phyloP scores from a whole-genome alignment of 2,797 vertebrate genomes.

The Rousettus madagascariensis region DNA sequence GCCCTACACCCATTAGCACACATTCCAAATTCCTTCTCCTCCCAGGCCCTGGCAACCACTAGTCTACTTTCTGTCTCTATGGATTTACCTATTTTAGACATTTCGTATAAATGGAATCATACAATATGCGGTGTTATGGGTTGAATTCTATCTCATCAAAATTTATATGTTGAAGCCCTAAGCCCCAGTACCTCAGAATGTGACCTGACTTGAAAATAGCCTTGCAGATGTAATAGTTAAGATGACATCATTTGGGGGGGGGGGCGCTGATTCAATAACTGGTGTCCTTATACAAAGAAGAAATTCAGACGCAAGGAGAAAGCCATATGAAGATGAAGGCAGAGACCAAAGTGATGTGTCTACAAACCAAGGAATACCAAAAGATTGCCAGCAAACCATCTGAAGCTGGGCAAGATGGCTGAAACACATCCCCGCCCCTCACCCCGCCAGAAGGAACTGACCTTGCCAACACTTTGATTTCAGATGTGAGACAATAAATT shows the following conservation, averaged over 20 bases:
- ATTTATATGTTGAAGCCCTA: not conserved
- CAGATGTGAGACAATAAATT: not conserved
- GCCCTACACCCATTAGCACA: slow-evolving; percentile 12
- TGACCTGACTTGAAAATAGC: slow-evolving; percentile 1
- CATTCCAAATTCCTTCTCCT: slow-evolving; percentile 17
- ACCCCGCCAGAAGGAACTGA: not conserved
- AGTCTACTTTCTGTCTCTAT: slow-evolving; percentile 50
- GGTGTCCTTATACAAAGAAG: not conserved
- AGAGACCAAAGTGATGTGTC: not conserved
- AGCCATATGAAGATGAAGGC: not conserved
- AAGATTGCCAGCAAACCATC: not conserved
- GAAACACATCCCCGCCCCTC: not conserved
- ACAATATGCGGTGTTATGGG: not conserved
- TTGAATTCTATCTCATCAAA: not conserved
- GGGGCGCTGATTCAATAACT: not conserved
- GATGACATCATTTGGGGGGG: not conserved
- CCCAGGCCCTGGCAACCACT: slow-evolving; percentile 21
- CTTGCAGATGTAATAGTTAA: not conserved
- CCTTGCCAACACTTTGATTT: not conserved
- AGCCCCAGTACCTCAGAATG: not conserved
- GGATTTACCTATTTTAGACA: slow-evolving; percentile 47
- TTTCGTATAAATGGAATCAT: slow-evolving; percentile 4
- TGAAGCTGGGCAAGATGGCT: not conserved
- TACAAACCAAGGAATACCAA: not conserved
- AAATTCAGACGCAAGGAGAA: not conserved